Evolutionary conservation across 2,888 invertebrate species (phyloP).

Genomic region (Polymixis lichenea): DNA sequence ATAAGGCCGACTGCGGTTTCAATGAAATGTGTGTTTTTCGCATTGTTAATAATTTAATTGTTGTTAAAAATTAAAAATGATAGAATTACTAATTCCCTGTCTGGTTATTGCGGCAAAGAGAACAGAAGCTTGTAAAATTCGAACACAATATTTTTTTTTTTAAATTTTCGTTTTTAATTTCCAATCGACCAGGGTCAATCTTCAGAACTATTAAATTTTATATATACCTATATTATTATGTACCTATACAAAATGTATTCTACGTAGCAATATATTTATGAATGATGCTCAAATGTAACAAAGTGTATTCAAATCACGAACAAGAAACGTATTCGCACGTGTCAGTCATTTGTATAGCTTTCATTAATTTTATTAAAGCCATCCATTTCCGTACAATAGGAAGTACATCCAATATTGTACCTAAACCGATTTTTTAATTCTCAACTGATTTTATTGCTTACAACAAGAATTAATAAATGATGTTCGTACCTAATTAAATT

Average conservation of each 20-base stretch:
- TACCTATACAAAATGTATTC: not conserved
- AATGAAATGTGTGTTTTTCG: slow-evolving; percentile 33
- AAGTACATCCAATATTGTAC: slow-evolving; percentile 10
- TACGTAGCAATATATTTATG: not conserved
- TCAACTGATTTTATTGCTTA: slow-evolving; percentile 27
- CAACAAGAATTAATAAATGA: not conserved
- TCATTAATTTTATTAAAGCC: slow-evolving; percentile 31
- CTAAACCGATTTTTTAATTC: slow-evolving; percentile 22
- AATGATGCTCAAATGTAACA: not conserved
- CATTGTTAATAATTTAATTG: not conserved
- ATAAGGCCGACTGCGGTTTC: slow-evolving; percentile 62
- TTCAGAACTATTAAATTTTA: not conserved
- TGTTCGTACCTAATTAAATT: too few relatives aligned
- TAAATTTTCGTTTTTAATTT: not conserved
- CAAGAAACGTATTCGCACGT: slow-evolving; percentile 11
- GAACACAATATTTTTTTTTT: not conserved
- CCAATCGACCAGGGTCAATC: not conserved
- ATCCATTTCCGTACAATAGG: slow-evolving; percentile 26
- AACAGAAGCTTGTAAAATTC: not conserved
- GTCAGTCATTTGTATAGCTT: slow-evolving; percentile 14
- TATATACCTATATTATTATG: too few relatives aligned
- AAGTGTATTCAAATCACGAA: slow-evolving; percentile 33
- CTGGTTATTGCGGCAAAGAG: not conserved
- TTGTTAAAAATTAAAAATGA: not conserved
- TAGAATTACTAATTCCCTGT: not conserved